Evolutionary conservation across 2,888 invertebrate species (phyloP).

Genomic region (Micoletzkya japonica): DNA sequence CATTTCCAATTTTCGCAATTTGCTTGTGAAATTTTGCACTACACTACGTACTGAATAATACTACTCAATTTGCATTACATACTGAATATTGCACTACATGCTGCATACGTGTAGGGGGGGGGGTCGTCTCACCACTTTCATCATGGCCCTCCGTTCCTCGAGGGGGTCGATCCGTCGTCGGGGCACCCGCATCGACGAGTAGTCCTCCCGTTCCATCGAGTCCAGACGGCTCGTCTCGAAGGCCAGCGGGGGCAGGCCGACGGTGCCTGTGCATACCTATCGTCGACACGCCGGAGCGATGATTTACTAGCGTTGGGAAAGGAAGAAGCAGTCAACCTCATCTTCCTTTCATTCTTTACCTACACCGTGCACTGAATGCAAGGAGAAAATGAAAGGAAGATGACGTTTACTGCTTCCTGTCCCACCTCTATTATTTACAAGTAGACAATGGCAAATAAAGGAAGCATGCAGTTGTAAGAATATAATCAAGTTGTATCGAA

Average conservation of each 20-base stretch:
- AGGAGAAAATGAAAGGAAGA: too few species aligned
- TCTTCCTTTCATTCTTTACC: conserved; percentile 6
- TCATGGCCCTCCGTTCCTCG: not conserved
- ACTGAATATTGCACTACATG: not conserved
- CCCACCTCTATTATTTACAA: too few species aligned
- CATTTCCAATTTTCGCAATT: too few species aligned
- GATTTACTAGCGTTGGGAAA: not conserved
- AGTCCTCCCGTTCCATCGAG: conserved; percentile 1
- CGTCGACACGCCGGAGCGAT: not conserved
- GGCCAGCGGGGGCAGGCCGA: conserved; percentile 22
- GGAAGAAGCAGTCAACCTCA: not conserved
- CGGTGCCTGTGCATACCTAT: not conserved
- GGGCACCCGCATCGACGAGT: not conserved
- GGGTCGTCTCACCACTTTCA: not conserved
- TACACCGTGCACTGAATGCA: too few species aligned
- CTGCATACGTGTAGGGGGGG: not conserved
- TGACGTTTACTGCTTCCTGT: too few species aligned
- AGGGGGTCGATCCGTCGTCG: not conserved
- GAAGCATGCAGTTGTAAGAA: too few species aligned
- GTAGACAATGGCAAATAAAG: too few species aligned
- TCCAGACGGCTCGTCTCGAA: conserved; percentile 17
- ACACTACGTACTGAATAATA: not conserved
- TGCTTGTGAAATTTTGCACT: too few species aligned
- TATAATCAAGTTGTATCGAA: too few species aligned
- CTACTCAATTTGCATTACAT: too few species aligned